These are phyloP conservation scores for Cyclura pinguis DNA, from an alignment of 2,797 vertebrate genomes.

Conservation along the genomic window DNA sequence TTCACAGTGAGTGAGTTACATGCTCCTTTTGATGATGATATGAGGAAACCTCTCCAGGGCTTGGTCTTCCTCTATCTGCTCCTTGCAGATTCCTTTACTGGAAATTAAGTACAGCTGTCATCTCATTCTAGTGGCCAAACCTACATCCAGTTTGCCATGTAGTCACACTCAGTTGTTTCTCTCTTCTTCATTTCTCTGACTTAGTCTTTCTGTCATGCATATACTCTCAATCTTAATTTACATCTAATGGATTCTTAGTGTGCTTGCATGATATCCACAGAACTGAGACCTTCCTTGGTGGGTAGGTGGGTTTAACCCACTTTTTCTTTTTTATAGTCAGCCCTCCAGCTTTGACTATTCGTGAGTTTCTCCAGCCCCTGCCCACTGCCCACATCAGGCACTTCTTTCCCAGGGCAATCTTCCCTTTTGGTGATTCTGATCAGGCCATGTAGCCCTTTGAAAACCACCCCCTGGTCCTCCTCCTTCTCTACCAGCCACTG, in stretches of 20 bases:
- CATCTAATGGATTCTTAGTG: not conserved
- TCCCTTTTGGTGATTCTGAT: too few species aligned
- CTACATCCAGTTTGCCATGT: not conserved
- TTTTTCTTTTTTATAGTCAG: not conserved
- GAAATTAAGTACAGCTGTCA: slow-evolving; percentile 33
- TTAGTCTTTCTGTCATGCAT: not conserved
- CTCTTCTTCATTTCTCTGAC: not conserved
- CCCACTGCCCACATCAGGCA: too few species aligned
- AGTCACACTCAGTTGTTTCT: not conserved
- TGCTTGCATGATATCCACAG: not conserved
- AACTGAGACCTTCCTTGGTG: not conserved
- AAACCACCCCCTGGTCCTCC: too few species aligned
- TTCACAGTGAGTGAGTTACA: not conserved
- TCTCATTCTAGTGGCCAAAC: not conserved
- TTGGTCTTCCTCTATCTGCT: not conserved
- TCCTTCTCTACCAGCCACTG: too few species aligned
- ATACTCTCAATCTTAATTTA: not conserved
- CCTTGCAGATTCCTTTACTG: not conserved
- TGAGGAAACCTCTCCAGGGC: not conserved
- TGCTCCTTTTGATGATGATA: not conserved
- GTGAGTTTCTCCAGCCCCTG: too few species aligned
- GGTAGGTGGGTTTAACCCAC: not conserved
- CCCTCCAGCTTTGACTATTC: too few species aligned
- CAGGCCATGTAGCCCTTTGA: too few species aligned
- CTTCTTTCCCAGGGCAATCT: too few species aligned